phyloP scores from a whole-genome alignment of 2,888 invertebrate species.

The Pinctada fucata region DNA sequence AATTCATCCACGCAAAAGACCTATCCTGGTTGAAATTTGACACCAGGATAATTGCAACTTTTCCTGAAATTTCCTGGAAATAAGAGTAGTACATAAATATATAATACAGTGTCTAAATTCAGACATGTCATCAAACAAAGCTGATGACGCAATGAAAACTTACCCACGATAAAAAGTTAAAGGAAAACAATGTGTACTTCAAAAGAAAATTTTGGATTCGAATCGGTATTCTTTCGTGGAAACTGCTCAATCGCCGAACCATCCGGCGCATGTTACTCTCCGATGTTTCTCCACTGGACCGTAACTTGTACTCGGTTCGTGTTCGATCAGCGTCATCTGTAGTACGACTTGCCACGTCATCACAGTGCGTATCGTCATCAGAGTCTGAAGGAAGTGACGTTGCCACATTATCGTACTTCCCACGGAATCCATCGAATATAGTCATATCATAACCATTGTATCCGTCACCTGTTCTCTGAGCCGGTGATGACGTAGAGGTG shows the following conservation, averaged over 20 bases:
- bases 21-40: no score
- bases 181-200: constrained; percentile 92
- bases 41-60: no score
- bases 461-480: background rate
- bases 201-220: constrained; percentile 77
- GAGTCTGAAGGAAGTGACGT: background rate
- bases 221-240: constrained; percentile 32
- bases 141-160: constrained; percentile 73
- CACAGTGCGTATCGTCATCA: background rate
- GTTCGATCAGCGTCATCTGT: background rate
- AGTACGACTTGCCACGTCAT: background rate
- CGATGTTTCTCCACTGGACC: background rate
- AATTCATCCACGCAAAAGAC: no score
- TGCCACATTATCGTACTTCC: background rate
- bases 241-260: constrained; percentile 24
- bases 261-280: background rate
- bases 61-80: no score
- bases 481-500: background rate
- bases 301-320: background rate
- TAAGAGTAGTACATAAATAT: no score
- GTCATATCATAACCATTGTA: background rate
- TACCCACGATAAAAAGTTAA: constrained; percentile 94
- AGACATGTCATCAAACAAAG: no score
- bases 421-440: background rate
- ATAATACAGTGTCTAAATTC: no score